Percentiles rank a stretch among this genome's conserved stretches.
These are phyloP conservation scores for Ascaphus truei DNA, from an alignment of 2,113 vertebrate genomes.

Conservation along the genomic window DNA sequence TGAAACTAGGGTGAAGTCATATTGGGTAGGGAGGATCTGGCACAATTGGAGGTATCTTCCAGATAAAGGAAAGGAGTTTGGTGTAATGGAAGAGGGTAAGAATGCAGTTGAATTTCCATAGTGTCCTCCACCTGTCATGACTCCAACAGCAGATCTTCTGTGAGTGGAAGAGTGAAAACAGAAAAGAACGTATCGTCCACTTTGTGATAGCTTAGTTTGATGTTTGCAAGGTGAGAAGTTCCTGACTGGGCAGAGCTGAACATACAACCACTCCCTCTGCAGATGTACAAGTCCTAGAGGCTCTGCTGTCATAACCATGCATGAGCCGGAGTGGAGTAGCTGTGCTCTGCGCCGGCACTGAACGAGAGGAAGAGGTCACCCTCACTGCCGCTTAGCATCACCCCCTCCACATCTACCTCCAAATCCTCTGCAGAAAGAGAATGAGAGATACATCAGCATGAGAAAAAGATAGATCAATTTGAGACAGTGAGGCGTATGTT, in stretches of 20 bases:
- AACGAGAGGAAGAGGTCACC: slow-evolving; percentile 63
- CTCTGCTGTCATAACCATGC: slow-evolving; percentile 64
- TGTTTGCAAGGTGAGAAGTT: not conserved
- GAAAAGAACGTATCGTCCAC: not conserved
- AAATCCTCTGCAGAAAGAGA: slow-evolving; percentile 72
- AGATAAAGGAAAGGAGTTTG: too few species aligned
- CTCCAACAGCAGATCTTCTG: not conserved
- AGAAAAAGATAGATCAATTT: not conserved
- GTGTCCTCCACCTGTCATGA: not conserved
- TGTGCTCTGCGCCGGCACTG: slow-evolving; percentile 72
- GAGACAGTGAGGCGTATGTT: too few species aligned
- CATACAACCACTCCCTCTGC: not conserved
- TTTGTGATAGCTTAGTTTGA: not conserved
- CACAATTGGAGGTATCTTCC: too few species aligned
- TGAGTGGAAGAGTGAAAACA: not conserved
- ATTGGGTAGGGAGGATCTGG: too few species aligned
- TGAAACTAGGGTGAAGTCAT: too few species aligned
- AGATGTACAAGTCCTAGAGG: not conserved
- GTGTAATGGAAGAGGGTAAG: too few species aligned
- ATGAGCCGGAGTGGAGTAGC: slow-evolving; percentile 73
- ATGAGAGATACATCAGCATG: not conserved
- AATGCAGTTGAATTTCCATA: not conserved
- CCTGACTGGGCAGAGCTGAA: not conserved
- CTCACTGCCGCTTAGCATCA: slow-evolving; percentile 65
- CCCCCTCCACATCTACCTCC: slow-evolving; percentile 82